These are phyloP conservation scores for Leptatherina wallacei DNA, from an alignment of 2,797 vertebrate species.

Conservation along the genomic window DNA sequence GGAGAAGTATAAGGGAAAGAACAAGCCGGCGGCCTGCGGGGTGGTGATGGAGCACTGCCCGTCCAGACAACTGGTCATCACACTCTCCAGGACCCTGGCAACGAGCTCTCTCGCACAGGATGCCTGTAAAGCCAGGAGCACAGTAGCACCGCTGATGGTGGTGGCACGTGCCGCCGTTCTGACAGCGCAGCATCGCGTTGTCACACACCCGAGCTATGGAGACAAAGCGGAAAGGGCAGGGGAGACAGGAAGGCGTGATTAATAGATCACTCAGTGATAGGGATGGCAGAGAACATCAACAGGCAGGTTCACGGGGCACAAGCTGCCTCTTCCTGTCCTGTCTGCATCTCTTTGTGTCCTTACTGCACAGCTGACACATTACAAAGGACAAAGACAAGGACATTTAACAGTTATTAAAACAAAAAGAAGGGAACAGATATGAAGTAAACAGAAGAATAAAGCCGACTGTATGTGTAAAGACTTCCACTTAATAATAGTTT, in stretches of 20 bases:
- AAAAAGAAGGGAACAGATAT: slow-evolving; percentile 27
- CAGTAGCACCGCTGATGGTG: slow-evolving; percentile 92
- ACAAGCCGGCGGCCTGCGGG: slow-evolving; percentile 25
- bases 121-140: slow-evolving; percentile 87
- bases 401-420: slow-evolving; percentile 37
- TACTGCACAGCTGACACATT: slow-evolving; percentile 59
- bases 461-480: slow-evolving; percentile 23
- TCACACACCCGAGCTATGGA: slow-evolving; percentile 92
- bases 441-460: slow-evolving; percentile 25
- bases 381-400: slow-evolving; percentile 65
- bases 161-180: slow-evolving; percentile 93
- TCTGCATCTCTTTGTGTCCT: slow-evolving; percentile 58
- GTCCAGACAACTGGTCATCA: slow-evolving; percentile 77
- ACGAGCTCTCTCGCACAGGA: slow-evolving; percentile 88
- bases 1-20: slow-evolving; percentile 49
- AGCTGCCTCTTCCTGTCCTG: slow-evolving; percentile 72
- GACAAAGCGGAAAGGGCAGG: slow-evolving; percentile 54
- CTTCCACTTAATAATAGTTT: slow-evolving; percentile 17
- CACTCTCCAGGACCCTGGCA: slow-evolving; percentile 89
- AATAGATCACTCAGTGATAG: slow-evolving; percentile 67
- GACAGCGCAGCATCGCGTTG: slow-evolving; percentile 92
- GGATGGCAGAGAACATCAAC: slow-evolving; percentile 62
- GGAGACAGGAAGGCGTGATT: slow-evolving; percentile 63
- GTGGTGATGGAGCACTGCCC: slow-evolving; percentile 39
- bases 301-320: slow-evolving; percentile 71